Percentiles rank a stretch among this genome's conserved stretches.
phyloP scores from a whole-genome alignment of 2,888 invertebrate genomes.

The Torymus tubicola region DNA sequence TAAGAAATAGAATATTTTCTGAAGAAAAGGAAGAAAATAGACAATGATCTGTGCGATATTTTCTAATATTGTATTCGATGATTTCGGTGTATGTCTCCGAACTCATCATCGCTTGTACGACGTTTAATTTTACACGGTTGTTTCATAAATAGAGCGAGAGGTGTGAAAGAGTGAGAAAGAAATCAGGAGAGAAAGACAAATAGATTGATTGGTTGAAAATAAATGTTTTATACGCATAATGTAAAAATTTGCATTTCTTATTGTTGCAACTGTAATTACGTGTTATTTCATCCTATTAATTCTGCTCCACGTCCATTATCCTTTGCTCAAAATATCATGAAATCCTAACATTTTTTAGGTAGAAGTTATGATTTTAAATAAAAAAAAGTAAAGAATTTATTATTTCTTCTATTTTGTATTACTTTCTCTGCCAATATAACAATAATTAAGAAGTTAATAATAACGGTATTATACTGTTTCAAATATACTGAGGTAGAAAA shows the following conservation, averaged over 20 bases:
- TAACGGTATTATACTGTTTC: too few relatives aligned
- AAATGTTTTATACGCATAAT: slow-evolving; percentile 69
- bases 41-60: slow-evolving; percentile 58
- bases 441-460: too few relatives aligned
- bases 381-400: too few relatives aligned
- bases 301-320: not conserved
- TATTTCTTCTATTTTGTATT: too few relatives aligned
- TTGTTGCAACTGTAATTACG: slow-evolving; percentile 34
- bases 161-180: slow-evolving; percentile 37
- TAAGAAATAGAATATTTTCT: slow-evolving; percentile 54
- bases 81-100: slow-evolving; percentile 19
- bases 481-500: too few relatives aligned
- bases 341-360: not conserved
- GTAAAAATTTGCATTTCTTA: slow-evolving; percentile 64
- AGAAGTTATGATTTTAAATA: not conserved
- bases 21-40: slow-evolving; percentile 37
- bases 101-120: slow-evolving; percentile 36
- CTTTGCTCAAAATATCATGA: not conserved
- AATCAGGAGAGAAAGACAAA: slow-evolving; percentile 22
- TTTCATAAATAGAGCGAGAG: slow-evolving; percentile 25
- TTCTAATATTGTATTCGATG: slow-evolving; percentile 58
- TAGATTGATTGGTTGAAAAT: slow-evolving; percentile 64
- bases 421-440: too few relatives aligned
- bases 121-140: slow-evolving; percentile 48
- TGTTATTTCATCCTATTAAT: slow-evolving; percentile 1